Evolutionary conservation across 1,140 invertebrate species (phyloP).

Genomic region (Pogonomyrmex barbatus): DNA sequence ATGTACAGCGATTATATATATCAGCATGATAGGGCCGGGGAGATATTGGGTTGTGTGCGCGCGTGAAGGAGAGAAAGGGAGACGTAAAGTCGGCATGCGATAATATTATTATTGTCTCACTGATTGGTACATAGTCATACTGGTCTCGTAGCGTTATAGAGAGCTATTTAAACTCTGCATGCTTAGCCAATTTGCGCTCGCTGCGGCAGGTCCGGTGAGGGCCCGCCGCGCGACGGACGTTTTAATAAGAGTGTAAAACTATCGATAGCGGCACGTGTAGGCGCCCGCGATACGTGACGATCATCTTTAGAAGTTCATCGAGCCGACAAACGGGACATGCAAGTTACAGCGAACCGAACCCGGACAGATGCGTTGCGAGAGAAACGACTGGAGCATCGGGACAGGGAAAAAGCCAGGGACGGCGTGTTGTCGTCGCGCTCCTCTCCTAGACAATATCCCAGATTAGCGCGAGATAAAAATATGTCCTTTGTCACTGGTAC

Average conservation of each 20-base stretch:
- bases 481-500: slow-evolving; percentile 45
- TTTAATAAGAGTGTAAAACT: slow-evolving; percentile 68
- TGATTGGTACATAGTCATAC: slow-evolving; percentile 74
- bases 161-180: slow-evolving; percentile 78
- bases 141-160: slow-evolving; percentile 74
- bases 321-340: slow-evolving; percentile 65
- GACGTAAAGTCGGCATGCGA: slow-evolving; percentile 38
- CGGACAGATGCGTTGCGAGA: slow-evolving; percentile 53
- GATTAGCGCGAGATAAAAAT: slow-evolving; percentile 62
- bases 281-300: slow-evolving; percentile 71
- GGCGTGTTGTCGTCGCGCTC: slow-evolving; percentile 22
- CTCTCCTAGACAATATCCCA: slow-evolving; percentile 69
- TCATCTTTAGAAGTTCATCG: slow-evolving; percentile 78
- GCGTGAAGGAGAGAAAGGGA: not conserved
- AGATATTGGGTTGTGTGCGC: not conserved
- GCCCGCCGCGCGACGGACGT: slow-evolving; percentile 55
- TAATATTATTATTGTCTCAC: slow-evolving; percentile 71
- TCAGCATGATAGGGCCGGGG: slow-evolving; percentile 17
- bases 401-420: slow-evolving; percentile 38
- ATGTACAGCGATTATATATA: slow-evolving; percentile 59
- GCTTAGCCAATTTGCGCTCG: slow-evolving; percentile 78
- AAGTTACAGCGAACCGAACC: slow-evolving; percentile 65
- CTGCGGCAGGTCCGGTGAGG: slow-evolving; percentile 50
- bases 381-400: slow-evolving; percentile 74
- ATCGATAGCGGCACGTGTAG: slow-evolving; percentile 71